Base-by-base conservation (phyloP, 1,140 invertebrate species). In the Orius insidiosus region DNA sequence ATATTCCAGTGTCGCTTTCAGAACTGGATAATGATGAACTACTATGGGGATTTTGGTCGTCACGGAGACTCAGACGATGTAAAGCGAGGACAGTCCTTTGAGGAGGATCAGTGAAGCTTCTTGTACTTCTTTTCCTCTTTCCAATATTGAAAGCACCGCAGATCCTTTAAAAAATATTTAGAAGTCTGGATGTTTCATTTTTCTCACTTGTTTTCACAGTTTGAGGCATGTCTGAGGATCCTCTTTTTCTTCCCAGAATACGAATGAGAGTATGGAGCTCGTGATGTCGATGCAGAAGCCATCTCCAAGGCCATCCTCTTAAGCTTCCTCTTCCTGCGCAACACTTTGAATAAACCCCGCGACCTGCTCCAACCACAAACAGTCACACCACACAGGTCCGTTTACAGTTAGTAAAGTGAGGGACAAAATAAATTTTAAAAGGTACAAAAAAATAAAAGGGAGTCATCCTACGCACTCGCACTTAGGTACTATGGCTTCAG, bases 241-340 rank as follows among this genome's bases (percentile, higher is more conserved):
- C 56, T 48, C 46, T 58, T 58, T 49, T 59, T 59, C 45, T 57
- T 57, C 0, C 47, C 47, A 32, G 33, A 11, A 31, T 32, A 40
- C 39, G 13, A 4, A n/a, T 14, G 18, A 16, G 43, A 30, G n/a
- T 45, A 37, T 2, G 77, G 78, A 11, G n/a, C n/a, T n/a, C n/a
- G n/a, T n/a, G 53, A n/a, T n/a, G n/a, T 45, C 9, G 52, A 50
- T 8, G 48, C 54, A 43, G 53, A 42, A 15, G 54, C 51, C 41
- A 54, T 45, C 56, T 92, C 87, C 43, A 90, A 74, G 1, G 85
- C 78, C 78, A 92, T 88, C 49, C 82, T 72, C 58, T 92, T 92
- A 54, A 86, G 83, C 60, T 89, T 88, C 40, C 85, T 68, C 65
- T 89, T 86, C 44, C 83, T 65, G 38, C 13, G 56, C 54, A 30